Evolutionary conservation across 2,113 vertebrate species (phyloP).

Genomic region (Globicephala melas): DNA sequence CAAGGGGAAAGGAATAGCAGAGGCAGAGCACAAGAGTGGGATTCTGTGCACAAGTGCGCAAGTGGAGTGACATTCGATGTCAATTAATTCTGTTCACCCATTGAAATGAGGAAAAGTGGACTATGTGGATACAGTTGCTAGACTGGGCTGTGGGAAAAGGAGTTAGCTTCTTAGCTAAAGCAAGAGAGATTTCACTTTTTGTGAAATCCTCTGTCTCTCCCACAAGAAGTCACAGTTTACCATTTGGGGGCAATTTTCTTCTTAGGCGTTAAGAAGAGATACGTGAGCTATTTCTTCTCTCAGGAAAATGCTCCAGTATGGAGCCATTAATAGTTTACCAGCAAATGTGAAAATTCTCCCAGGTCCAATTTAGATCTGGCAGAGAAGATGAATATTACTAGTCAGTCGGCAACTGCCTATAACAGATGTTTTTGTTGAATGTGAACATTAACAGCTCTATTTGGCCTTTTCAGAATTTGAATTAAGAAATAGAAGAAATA

Average conservation of each 20-base stretch:
- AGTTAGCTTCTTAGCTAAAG: background rate
- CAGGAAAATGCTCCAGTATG: slow-evolving; percentile 54
- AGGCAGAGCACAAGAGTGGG: background rate
- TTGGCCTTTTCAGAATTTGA: slow-evolving; percentile 56
- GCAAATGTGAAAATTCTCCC: slow-evolving; percentile 67
- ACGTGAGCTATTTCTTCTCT: slow-evolving; percentile 58
- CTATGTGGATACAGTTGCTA: background rate
- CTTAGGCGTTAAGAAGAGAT: slow-evolving; percentile 50
- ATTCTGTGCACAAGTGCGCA: rapidly evolving
- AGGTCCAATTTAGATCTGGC: slow-evolving; percentile 72
- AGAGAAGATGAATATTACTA: slow-evolving; percentile 67
- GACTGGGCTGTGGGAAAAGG: background rate
- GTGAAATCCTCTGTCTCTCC: slow-evolving; percentile 9
- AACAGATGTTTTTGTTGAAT: slow-evolving; percentile 65
- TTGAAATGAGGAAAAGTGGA: background rate
- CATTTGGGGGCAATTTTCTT: slow-evolving; percentile 61
- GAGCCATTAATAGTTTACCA: slow-evolving; percentile 61
- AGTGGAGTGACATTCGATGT: background rate
- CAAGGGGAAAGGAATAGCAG: background rate
- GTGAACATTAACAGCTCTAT: slow-evolving; percentile 52
- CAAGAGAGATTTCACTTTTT: background rate
- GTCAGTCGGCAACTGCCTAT: slow-evolving; percentile 62
- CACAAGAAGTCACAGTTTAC: slow-evolving; percentile 41
- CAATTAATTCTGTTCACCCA: background rate
- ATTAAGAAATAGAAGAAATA: slow-evolving; percentile 56